Percentiles rank a stretch among this genome's conserved stretches.
Evolutionary conservation across 1,140 invertebrate species (phyloP).

Genomic region (Drosophila pseudoananassae): DNA sequence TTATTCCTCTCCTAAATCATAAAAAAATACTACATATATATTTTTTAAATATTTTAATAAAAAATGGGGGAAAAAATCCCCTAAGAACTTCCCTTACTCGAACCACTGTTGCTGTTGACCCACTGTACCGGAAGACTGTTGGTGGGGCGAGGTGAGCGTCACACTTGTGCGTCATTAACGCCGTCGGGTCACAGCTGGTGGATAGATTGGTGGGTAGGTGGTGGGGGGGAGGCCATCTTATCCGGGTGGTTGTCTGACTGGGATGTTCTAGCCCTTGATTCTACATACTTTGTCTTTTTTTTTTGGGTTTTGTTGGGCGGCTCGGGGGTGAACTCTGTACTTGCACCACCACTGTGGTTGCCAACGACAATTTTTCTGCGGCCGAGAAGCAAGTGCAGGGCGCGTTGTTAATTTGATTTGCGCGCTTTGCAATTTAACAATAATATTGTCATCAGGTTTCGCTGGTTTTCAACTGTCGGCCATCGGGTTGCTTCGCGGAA

Average conservation of each 20-base stretch:
- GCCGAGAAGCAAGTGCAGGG: conserved; percentile 52
- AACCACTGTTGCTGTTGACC: not conserved
- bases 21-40: too few species aligned
- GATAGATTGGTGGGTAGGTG: conserved; percentile 22
- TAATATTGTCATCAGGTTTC: conserved; percentile 77
- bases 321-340: conserved; percentile 7
- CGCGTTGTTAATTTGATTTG: conserved; percentile 80
- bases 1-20: too few species aligned
- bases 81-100: not conserved
- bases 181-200: conserved; percentile 80
- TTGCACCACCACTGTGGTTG: conserved; percentile 69
- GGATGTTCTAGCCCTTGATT: conserved; percentile 25
- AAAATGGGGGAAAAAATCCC: not conserved
- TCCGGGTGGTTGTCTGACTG: conserved; percentile 41
- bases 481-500: not conserved
- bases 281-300: conserved; percentile 15
- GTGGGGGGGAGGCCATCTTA: conserved; percentile 15
- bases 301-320: conserved; percentile 10
- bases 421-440: conserved; percentile 80
- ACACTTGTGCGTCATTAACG: conserved; percentile 82
- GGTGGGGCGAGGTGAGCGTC: conserved; percentile 61
- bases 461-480: conserved; percentile 20
- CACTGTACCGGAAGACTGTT: conserved; percentile 20
- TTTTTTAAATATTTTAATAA: too few species aligned
- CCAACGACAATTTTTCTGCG: conserved; percentile 80